Evolutionary conservation across 2,888 invertebrate species (phyloP).

Genomic region (Dichetophora obliterata): DNA sequence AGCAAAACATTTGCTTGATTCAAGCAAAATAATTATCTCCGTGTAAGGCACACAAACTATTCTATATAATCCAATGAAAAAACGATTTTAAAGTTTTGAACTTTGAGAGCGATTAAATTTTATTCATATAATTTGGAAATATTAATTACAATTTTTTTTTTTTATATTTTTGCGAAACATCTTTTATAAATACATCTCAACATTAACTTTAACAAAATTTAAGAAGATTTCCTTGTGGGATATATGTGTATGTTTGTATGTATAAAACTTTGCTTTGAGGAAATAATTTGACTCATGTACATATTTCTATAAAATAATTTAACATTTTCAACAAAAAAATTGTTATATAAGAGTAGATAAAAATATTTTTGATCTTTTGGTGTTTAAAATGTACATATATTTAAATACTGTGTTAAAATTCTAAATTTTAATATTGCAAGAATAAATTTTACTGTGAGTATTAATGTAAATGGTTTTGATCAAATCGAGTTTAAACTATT

Average conservation of each 20-base stretch:
- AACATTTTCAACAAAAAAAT: no score
- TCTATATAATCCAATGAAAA: background rate
- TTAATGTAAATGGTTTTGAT: background rate
- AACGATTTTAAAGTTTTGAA: conserved; percentile 16
- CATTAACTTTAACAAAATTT: background rate
- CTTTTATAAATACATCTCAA: background rate
- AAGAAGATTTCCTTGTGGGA: no score
- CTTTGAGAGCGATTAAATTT: conserved; percentile 8
- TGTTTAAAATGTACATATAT: background rate
- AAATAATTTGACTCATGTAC: background rate
- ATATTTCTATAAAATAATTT: no score
- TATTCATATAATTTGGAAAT: conserved; percentile 4
- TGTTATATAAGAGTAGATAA: no score
- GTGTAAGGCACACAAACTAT: no score
- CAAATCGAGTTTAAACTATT: no score
- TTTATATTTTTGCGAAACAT: background rate
- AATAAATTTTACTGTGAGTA: background rate
- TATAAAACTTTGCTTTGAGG: background rate
- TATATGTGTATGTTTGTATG: background rate
- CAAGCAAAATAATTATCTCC: no score
- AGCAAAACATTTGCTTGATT: no score
- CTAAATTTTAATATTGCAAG: conserved; percentile 26
- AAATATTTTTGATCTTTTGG: background rate
- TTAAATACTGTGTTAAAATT: background rate
- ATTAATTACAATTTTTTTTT: background rate